Evolutionary conservation across 2,888 invertebrate species (phyloP).

Genomic region (Koerneria pararmatus): DNA sequence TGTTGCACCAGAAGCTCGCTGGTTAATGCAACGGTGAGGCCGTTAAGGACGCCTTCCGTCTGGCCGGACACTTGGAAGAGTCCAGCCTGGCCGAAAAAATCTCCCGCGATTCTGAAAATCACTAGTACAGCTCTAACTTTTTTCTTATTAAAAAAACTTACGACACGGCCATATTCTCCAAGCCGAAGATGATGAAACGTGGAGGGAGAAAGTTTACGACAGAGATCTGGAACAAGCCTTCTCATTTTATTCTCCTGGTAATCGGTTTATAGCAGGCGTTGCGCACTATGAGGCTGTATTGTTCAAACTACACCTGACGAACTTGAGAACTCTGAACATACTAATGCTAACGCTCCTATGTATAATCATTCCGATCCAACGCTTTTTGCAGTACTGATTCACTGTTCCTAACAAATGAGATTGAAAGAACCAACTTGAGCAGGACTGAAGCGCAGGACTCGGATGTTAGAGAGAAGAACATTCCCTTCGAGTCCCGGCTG

Average conservation of each 20-base stretch:
- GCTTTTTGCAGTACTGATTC: no score
- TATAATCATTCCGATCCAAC: no score
- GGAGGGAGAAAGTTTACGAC: slow-evolving; percentile 52
- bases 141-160: slow-evolving; percentile 23
- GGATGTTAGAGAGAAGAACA: slow-evolving; percentile 43
- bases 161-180: slow-evolving; percentile 51
- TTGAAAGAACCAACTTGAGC: slow-evolving; percentile 32
- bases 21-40: slow-evolving; percentile 49
- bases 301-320: no score
- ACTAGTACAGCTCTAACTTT: neutral
- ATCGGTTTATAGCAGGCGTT: no score
- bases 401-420: no score
- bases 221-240: slow-evolving; percentile 40
- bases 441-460: slow-evolving; percentile 47
- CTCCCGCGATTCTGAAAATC: slow-evolving; percentile 7
- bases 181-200: slow-evolving; percentile 42
- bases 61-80: slow-evolving; percentile 38
- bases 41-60: slow-evolving; percentile 44
- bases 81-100: slow-evolving; percentile 19
- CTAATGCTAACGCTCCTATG: no score
- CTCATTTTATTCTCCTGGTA: no score
- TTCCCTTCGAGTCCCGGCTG: slow-evolving; percentile 50
- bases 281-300: no score
- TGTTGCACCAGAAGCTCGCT: slow-evolving; percentile 39
- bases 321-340: no score